These are phyloP conservation scores for Bombus turneri DNA, from an alignment of 1,140 invertebrate genomes.

Conservation along the genomic window DNA sequence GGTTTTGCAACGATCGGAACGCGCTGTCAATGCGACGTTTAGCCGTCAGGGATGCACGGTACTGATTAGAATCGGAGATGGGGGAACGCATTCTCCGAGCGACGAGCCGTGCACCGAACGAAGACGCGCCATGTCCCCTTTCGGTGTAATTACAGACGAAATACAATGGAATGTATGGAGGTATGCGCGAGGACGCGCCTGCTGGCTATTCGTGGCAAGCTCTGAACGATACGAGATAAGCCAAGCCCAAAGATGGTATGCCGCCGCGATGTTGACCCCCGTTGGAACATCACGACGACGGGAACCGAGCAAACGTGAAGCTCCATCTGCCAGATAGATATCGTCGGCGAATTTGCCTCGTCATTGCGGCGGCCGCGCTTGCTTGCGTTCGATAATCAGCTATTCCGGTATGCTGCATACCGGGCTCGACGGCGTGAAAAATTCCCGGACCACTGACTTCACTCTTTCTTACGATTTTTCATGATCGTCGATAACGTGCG, in stretches of 20 bases:
- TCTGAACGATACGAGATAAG: conserved; percentile 64
- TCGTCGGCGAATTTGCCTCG: conserved; percentile 69
- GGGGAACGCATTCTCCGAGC: conserved; percentile 34
- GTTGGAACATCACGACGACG: conserved; percentile 46
- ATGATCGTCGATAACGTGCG: not conserved
- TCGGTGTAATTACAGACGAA: conserved; percentile 74
- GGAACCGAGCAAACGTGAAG: conserved; percentile 58
- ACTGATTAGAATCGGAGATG: conserved; percentile 43
- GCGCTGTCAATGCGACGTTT: conserved; percentile 29
- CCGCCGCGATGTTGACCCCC: conserved; percentile 58
- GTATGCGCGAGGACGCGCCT: conserved; percentile 69
- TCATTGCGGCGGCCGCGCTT: conserved; percentile 56
- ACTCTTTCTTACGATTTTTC: not conserved
- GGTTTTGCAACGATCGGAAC: not conserved
- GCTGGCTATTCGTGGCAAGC: conserved; percentile 52
- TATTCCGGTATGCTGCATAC: conserved; percentile 20
- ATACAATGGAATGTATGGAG: conserved; percentile 76
- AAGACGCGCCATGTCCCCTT: conserved; percentile 41
- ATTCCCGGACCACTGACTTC: conserved; percentile 6
- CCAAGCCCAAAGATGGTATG: conserved; percentile 70
- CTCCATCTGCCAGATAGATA: conserved; percentile 71
- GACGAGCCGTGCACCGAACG: conserved; percentile 22
- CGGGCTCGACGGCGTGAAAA: conserved; percentile 13
- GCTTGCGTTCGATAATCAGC: conserved; percentile 57
- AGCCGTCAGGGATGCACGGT: conserved; percentile 1